phyloP scores from a whole-genome alignment of 2,888 invertebrate genomes.

The Ochropleura leucogaster region DNA sequence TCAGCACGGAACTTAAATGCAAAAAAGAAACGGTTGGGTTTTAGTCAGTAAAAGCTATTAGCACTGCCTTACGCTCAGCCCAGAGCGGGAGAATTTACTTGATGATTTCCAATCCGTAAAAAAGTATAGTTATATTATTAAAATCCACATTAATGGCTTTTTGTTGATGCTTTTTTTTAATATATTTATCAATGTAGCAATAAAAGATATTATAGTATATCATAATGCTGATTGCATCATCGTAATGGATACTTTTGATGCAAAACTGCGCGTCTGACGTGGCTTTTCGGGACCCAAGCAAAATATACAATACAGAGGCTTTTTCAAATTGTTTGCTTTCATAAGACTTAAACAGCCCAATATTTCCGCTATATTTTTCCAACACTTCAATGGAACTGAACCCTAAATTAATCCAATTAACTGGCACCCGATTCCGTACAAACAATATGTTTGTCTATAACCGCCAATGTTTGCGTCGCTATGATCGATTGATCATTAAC shows the following conservation, averaged over 20 bases:
- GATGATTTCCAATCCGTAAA: too few relatives aligned
- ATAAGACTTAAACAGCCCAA: too few relatives aligned
- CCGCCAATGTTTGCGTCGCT: slow-evolving; percentile 70
- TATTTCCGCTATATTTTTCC: background rate
- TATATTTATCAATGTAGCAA: background rate
- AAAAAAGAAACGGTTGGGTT: too few relatives aligned
- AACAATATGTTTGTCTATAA: slow-evolving; percentile 63
- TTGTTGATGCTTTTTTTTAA: background rate
- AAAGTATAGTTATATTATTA: background rate
- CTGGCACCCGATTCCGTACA: slow-evolving; percentile 67
- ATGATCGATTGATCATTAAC: slow-evolving; percentile 84
- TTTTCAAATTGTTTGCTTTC: background rate
- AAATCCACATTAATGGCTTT: background rate
- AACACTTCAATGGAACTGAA: slow-evolving; percentile 26
- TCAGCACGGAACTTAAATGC: too few relatives aligned
- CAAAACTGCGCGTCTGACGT: background rate
- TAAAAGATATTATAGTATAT: background rate
- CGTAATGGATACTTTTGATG: too few relatives aligned
- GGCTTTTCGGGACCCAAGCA: background rate
- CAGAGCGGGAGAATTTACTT: too few relatives aligned
- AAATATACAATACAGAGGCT: background rate
- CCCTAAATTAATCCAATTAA: slow-evolving; percentile 74
- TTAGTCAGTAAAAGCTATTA: too few relatives aligned
- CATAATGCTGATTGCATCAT: background rate
- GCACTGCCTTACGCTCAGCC: too few relatives aligned